Base-by-base conservation (phyloP, 1,140 invertebrate species). In the Drosophila eugracilis region DNA sequence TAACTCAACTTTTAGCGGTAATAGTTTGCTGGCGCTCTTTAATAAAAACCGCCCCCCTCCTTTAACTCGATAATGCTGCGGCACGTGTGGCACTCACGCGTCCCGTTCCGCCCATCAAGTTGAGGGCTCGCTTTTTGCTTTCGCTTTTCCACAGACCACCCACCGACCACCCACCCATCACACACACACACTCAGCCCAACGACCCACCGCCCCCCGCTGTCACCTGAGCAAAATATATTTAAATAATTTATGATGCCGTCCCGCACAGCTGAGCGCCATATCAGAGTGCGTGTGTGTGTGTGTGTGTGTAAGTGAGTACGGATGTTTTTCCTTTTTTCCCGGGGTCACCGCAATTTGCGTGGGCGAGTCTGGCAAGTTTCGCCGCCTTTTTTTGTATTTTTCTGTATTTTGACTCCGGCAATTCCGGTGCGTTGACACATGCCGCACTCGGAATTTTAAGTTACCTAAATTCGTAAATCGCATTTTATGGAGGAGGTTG, bases 221-320 rank as follows among this genome's bases (percentile, higher is more conserved):
- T 74, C 72, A 75, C 70, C 72, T 75, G 70, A 52, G 45, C 65
- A 28, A 76, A 57, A 77, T 71, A 79, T 66, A 84, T 85, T 79
- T 84, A 80, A 84, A 84, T 84, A 84, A 84, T 84, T 84, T 84
- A 85, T 85, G 72, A 81, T 73, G 81, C 73, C 76, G 72, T 55
- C 59, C 50, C 44, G 59, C 72, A 80, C 76, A 73, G 81, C 76
- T 84, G 80, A 79, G 71, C 65, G 41, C 47, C 41, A 7, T 41
- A 47, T 42, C 50, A 26, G 14, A 36, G 50, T 30, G 53, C 28
- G 36, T 42, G 14, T 48, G 45, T 28, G 49, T 34, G 21, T 39
- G 54, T 34, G 22, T 24, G 26, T 28, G 58, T 14, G 14, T 34
- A 41, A 12, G 17, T 47, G 60, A 22, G 39, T 14, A 17, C 42